Conservation (phyloP, 2,888 invertebrate genomes). For the Gerris lacustris region DNA sequence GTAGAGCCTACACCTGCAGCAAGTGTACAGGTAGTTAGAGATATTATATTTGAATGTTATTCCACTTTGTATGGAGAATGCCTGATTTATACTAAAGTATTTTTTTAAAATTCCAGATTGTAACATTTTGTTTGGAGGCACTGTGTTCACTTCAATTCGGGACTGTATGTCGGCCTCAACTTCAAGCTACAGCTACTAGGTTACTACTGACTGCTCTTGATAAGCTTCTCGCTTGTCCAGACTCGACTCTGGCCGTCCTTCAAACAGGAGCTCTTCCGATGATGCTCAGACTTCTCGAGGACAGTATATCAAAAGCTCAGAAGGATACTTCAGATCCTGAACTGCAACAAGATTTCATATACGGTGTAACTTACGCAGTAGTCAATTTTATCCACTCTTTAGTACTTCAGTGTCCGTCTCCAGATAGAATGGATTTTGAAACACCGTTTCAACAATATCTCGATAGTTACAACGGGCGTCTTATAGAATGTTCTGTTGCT, state of each 20-base stretch:
- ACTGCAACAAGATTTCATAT: constrained; percentile 46
- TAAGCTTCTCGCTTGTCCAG: constrained; percentile 37
- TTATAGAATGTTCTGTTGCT: constrained; percentile 45
- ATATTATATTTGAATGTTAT: no score
- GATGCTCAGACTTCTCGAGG: constrained; percentile 47
- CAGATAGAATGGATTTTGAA: constrained; percentile 46
- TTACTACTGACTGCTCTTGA: constrained; percentile 47
- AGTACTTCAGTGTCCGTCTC: constrained; percentile 43
- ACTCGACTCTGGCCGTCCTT: constrained; percentile 42
- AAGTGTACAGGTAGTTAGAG: background rate
- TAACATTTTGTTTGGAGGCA: constrained; percentile 49
- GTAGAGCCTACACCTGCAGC: background rate
- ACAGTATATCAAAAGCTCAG: constrained; percentile 37
- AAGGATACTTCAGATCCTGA: constrained; percentile 37
- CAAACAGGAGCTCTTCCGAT: constrained; percentile 50
- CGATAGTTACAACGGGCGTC: constrained; percentile 46
- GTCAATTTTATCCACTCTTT: constrained; percentile 48
- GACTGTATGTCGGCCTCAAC: constrained; percentile 39
- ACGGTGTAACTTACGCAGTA: constrained; percentile 47
- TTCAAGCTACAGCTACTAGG: constrained; percentile 46
- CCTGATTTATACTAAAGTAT: no score
- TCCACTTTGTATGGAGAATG: no score
- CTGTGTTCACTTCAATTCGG: constrained; percentile 49
- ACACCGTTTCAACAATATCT: constrained; percentile 48
- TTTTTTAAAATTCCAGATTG: constrained; percentile 23